These are phyloP conservation scores for Sisor rabdophorus DNA, from an alignment of 2,113 vertebrate genomes.

Conservation along the genomic window DNA sequence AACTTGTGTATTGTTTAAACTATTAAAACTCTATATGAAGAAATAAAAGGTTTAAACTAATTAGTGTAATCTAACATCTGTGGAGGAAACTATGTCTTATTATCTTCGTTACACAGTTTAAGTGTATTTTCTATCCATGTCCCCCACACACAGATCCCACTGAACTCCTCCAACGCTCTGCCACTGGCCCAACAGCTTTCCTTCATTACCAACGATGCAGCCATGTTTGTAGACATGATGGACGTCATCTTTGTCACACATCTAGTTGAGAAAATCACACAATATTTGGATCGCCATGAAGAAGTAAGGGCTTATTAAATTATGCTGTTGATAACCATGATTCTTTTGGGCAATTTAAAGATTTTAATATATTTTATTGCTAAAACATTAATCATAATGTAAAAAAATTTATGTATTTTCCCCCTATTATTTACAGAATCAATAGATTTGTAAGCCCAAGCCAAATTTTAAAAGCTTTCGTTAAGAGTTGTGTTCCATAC, in stretches of 20 bases:
- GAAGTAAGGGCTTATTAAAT: slow-evolving; percentile 67
- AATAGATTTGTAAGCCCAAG: neutral
- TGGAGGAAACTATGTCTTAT: neutral
- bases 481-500: neutral
- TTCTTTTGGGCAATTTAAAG: neutral
- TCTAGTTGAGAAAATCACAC: slow-evolving; percentile 81
- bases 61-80: neutral
- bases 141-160: slow-evolving; percentile 70
- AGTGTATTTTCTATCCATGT: neutral
- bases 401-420: no score
- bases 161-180: slow-evolving; percentile 77
- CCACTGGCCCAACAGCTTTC: slow-evolving; percentile 78
- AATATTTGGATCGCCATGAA: slow-evolving; percentile 73
- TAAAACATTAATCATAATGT: neutral
- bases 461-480: neutral
- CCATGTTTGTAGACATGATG: slow-evolving; percentile 81
- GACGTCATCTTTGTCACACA: slow-evolving; percentile 85
- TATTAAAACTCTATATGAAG: neutral
- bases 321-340: neutral
- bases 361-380: neutral
- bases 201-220: slow-evolving; percentile 77
- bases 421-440: neutral
- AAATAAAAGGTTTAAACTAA: neutral
- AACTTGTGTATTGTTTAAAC: neutral
- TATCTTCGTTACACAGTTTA: neutral